Percentiles rank a stretch among this genome's conserved stretches.
Evolutionary conservation across 2,888 invertebrate genomes (phyloP).

Genomic region (Athetis lepigone): DNA sequence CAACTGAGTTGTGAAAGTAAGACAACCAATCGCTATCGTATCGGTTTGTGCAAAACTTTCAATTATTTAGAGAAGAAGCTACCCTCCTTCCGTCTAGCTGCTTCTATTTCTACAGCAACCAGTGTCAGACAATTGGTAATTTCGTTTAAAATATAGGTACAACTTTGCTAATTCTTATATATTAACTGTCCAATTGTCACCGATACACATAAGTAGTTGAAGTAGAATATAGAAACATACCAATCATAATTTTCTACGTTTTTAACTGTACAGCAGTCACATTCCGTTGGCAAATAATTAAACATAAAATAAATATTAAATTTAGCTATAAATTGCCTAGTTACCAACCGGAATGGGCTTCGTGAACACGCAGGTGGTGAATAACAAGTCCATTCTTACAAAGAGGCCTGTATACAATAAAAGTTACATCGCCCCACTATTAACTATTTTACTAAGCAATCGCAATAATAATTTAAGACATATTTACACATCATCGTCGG

Average conservation of each 20-base stretch:
- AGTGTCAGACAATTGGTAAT: slow-evolving; percentile 52
- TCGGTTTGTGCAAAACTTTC: slow-evolving; percentile 39
- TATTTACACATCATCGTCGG: slow-evolving; percentile 86
- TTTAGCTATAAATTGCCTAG: slow-evolving; percentile 90
- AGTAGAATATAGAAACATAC: slow-evolving; percentile 72
- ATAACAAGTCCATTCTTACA: slow-evolving; percentile 87
- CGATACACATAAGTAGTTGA: slow-evolving; percentile 48
- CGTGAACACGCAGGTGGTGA: slow-evolving; percentile 90
- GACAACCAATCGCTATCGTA: slow-evolving; percentile 36
- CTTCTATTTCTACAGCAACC: slow-evolving; percentile 65
- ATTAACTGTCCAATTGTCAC: slow-evolving; percentile 46
- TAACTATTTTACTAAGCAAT: slow-evolving; percentile 85
- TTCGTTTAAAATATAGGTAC: slow-evolving; percentile 50
- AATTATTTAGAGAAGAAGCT: slow-evolving; percentile 70
- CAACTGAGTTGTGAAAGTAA: slow-evolving; percentile 33
- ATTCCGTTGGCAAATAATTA: slow-evolving; percentile 89
- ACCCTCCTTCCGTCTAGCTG: slow-evolving; percentile 72
- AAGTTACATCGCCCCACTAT: slow-evolving; percentile 78
- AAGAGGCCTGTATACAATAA: slow-evolving; percentile 77
- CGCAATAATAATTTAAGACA: slow-evolving; percentile 88
- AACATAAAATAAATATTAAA: slow-evolving; percentile 84
- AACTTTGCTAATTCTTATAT: slow-evolving; percentile 55
- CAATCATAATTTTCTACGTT: slow-evolving; percentile 81
- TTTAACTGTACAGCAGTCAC: slow-evolving; percentile 89
- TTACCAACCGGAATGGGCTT: slow-evolving; percentile 88